phyloP scores from a whole-genome alignment of 2,888 invertebrate species.

The Parascotia fuliginaria region DNA sequence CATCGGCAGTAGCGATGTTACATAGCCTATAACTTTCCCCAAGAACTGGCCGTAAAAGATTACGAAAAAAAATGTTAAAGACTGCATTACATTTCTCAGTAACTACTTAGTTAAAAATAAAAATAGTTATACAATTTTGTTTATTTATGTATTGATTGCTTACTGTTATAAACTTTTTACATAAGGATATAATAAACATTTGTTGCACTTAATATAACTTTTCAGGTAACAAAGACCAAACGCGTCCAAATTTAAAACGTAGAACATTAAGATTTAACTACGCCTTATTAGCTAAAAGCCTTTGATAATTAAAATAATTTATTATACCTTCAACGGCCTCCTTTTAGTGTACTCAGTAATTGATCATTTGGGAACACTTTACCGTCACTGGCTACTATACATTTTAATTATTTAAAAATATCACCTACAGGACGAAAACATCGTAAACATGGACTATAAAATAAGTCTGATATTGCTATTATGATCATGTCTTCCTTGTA shows the following conservation, averaged over 20 bases:
- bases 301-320: slow-evolving; percentile 45
- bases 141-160: too few relatives aligned
- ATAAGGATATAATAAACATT: too few relatives aligned
- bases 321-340: slow-evolving; percentile 33
- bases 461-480: too few relatives aligned
- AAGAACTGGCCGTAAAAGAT: too few relatives aligned
- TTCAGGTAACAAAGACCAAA: neutral
- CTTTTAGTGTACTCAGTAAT: slow-evolving; percentile 24
- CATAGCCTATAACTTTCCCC: too few relatives aligned
- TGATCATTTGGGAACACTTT: slow-evolving; percentile 25
- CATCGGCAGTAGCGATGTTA: too few relatives aligned
- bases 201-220: neutral
- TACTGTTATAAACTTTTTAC: too few relatives aligned
- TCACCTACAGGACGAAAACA: neutral
- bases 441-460: neutral
- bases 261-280: slow-evolving; percentile 41
- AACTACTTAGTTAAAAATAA: too few relatives aligned
- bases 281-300: slow-evolving; percentile 46
- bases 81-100: too few relatives aligned
- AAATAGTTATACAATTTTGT: too few relatives aligned
- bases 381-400: neutral
- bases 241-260: slow-evolving; percentile 23
- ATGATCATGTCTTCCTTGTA: too few relatives aligned
- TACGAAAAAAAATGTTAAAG: too few relatives aligned
- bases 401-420: neutral